Conservation (phyloP, 2,797 vertebrate genomes). For the Lepidocolaptes lacrymiger region DNA sequence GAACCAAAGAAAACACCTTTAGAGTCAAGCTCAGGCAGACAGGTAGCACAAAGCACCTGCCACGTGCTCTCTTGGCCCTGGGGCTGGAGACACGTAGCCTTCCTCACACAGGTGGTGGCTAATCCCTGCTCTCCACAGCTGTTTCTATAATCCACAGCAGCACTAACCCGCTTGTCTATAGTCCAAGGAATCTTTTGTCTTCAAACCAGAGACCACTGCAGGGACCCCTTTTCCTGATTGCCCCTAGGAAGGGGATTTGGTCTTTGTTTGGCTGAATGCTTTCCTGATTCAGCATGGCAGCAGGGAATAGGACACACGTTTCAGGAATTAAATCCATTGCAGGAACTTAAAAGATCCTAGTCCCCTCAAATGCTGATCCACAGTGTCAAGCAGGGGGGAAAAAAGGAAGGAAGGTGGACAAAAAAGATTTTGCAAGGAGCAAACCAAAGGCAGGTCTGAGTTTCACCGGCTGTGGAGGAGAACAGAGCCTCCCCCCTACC, state of each 20-base stretch:
- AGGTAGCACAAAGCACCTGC: neutral
- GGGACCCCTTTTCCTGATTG: slow-evolving; percentile 15
- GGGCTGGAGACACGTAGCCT: neutral
- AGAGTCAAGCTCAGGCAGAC: neutral
- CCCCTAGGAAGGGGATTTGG: slow-evolving; percentile 26
- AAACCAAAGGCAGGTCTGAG: neutral
- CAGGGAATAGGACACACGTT: neutral
- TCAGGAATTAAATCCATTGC: slow-evolving; percentile 1
- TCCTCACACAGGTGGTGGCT: slow-evolving; percentile 18
- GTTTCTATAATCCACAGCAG: neutral
- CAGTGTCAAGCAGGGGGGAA: rapidly evolving
- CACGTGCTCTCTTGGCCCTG: neutral
- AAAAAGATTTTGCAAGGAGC: neutral
- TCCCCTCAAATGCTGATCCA: neutral
- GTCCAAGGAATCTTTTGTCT: slow-evolving; percentile 38
- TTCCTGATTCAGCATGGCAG: slow-evolving; percentile 20
- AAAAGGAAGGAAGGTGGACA: neutral
- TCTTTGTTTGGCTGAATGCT: slow-evolving; percentile 43
- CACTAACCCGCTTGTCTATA: slow-evolving; percentile 8
- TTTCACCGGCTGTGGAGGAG: neutral
- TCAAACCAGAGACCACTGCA: neutral
- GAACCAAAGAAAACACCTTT: neutral
- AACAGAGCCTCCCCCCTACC: neutral
- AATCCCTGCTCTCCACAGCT: slow-evolving; percentile 34
- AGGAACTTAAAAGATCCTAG: slow-evolving; percentile 3